These are phyloP conservation scores for Mesitornis unicolor DNA, from an alignment of 2,113 vertebrate genomes.

Conservation along the genomic window DNA sequence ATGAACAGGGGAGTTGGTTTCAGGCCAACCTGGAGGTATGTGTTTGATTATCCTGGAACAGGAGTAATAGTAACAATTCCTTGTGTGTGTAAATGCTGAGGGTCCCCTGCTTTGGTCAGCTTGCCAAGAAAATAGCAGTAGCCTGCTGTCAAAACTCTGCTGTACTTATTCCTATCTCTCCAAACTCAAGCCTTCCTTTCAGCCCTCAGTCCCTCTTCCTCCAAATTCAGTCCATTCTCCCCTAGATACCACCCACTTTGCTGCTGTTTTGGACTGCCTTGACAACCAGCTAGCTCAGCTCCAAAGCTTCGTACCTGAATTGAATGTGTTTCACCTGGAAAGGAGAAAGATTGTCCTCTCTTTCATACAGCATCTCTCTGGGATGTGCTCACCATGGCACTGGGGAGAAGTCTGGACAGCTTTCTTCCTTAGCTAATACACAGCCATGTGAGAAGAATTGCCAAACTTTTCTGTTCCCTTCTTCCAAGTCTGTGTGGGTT, in stretches of 20 bases:
- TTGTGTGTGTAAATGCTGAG: neutral
- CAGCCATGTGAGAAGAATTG: neutral
- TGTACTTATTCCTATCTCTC: accelerated
- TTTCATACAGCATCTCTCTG: neutral
- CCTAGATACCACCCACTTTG: neutral
- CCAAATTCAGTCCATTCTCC: neutral
- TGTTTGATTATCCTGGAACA: neutral
- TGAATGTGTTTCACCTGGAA: neutral
- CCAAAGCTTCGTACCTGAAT: neutral
- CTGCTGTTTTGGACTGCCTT: neutral
- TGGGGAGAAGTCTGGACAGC: neutral
- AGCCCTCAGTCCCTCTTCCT: neutral
- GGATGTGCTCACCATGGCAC: neutral
- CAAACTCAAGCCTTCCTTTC: neutral
- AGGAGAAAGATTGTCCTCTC: neutral
- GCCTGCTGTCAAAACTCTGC: neutral
- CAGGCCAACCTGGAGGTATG: neutral
- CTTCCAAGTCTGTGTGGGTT: neutral
- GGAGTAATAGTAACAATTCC: neutral
- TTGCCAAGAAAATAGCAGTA: neutral
- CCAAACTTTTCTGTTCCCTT: neutral
- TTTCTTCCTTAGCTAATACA: neutral
- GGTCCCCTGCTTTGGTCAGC: neutral
- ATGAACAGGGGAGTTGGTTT: neutral
- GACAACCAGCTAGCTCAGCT: neutral